Conservation (phyloP, 1,140 invertebrate species). For the Streblospio benedicti region DNA sequence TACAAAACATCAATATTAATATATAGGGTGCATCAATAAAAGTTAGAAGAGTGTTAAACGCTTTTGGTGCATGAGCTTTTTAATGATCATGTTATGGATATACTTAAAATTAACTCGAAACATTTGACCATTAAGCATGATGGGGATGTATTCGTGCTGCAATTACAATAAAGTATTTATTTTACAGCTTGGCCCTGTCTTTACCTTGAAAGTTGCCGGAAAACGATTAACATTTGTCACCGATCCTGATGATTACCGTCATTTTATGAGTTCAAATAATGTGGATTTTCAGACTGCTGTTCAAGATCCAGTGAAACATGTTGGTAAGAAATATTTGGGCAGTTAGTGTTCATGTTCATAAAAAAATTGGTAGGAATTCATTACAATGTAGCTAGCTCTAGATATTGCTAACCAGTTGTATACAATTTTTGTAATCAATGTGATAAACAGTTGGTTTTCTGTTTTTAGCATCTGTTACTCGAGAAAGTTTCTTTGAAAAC, state of each 20-base stretch:
- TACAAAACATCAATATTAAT: too few species aligned
- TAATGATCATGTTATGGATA: too few species aligned
- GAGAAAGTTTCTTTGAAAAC: slow-evolving; percentile 28
- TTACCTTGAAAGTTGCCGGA: slow-evolving; percentile 32
- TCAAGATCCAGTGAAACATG: slow-evolving; percentile 25
- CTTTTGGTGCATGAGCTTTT: too few species aligned
- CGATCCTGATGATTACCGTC: slow-evolving; percentile 28
- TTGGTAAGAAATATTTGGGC: too few species aligned
- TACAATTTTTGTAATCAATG: too few species aligned
- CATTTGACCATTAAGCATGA: neutral
- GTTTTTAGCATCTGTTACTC: slow-evolving; percentile 30
- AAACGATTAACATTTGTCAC: slow-evolving; percentile 34
- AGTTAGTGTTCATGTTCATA: too few species aligned
- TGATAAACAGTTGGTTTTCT: too few species aligned
- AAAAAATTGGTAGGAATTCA: too few species aligned
- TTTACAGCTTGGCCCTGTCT: slow-evolving; percentile 34
- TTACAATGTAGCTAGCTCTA: too few species aligned
- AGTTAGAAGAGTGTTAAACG: too few species aligned
- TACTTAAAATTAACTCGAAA: neutral
- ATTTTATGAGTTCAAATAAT: slow-evolving; percentile 30
- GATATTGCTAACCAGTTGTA: too few species aligned
- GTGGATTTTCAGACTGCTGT: slow-evolving; percentile 37
- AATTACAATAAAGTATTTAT: neutral
- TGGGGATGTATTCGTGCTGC: neutral
- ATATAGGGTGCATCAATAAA: too few species aligned